Percentiles rank a stretch among this genome's conserved stretches.
phyloP scores from a whole-genome alignment of 37 sponge, comb jelly and placozoan genomes.

The Theonella swinhoei region DNA sequence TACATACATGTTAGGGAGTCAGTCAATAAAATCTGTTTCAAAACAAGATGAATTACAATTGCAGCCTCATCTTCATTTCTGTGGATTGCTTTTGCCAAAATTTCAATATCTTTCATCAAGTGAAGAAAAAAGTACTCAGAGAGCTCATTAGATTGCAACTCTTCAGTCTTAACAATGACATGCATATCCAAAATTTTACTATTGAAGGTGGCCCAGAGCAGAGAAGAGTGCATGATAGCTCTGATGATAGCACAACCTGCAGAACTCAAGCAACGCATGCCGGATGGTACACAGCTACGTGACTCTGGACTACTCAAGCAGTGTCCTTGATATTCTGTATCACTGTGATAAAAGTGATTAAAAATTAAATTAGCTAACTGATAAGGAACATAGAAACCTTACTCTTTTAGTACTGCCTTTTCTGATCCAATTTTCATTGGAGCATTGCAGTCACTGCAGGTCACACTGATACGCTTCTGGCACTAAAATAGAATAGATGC shows the following conservation, averaged over 20 bases:
- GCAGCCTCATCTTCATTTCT: slow-evolving; percentile 52
- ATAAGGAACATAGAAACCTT: no score
- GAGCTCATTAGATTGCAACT: not conserved
- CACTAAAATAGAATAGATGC: no score
- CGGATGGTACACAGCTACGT: slow-evolving; percentile 24
- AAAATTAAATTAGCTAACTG: no score
- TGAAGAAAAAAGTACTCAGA: slow-evolving; percentile 73
- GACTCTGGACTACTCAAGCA: slow-evolving; percentile 29
- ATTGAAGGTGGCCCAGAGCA: slow-evolving; percentile 60
- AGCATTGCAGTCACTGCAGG: no score
- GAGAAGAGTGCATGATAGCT: slow-evolving; percentile 66
- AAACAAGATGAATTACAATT: slow-evolving; percentile 54
- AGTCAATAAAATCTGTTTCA: slow-evolving; percentile 33
- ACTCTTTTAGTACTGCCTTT: no score
- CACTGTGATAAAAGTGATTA: slow-evolving; percentile 39
- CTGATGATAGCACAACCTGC: slow-evolving; percentile 56
- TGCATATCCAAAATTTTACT: slow-evolving; percentile 9
- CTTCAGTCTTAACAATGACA: slow-evolving; percentile 12
- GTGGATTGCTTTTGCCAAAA: slow-evolving; percentile 24
- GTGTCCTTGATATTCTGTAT: slow-evolving; percentile 67
- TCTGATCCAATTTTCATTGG: no score
- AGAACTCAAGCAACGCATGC: slow-evolving; percentile 54
- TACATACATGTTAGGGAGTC: slow-evolving; percentile 10
- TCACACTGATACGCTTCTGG: no score
- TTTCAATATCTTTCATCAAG: slow-evolving; percentile 56